Percentiles rank a stretch among this genome's conserved stretches.
Evolutionary conservation across 2,888 invertebrate genomes (phyloP).

Genomic region (Cantharis rustica): DNA sequence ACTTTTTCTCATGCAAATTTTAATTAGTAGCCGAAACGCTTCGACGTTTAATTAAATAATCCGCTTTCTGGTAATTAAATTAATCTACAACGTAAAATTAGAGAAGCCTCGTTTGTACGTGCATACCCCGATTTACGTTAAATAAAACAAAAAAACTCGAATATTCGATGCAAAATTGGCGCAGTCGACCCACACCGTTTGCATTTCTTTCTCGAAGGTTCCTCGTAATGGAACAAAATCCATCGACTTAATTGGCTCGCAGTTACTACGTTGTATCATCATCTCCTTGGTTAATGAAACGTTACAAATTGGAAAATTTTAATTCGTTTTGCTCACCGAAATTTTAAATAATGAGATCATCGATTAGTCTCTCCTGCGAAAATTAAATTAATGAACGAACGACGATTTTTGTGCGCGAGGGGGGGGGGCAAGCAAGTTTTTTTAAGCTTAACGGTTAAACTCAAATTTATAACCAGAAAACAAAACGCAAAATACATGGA

Average conservation of each 20-base stretch:
- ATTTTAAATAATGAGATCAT: background rate
- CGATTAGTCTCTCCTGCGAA: background rate
- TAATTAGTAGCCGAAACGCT: background rate
- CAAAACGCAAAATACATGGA: too few relatives aligned
- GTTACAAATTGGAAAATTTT: background rate
- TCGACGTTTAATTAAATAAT: background rate
- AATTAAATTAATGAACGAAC: background rate
- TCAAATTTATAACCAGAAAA: too few relatives aligned
- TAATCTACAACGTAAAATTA: background rate
- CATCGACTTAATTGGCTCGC: background rate
- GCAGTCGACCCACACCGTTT: background rate
- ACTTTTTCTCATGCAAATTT: background rate
- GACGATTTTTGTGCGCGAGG: too few relatives aligned
- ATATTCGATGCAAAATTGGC: background rate
- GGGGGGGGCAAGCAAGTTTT: too few relatives aligned
- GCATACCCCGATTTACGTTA: background rate
- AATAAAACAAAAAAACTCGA: background rate
- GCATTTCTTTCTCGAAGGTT: background rate
- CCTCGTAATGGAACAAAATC: background rate
- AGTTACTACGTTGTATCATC: background rate
- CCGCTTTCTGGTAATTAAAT: background rate
- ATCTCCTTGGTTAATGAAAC: background rate
- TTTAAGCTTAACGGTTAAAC: too few relatives aligned
- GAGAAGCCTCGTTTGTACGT: background rate
- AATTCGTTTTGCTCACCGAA: background rate